Conservation (phyloP, 2,113 vertebrate species). For the Macrotis lagotis region DNA sequence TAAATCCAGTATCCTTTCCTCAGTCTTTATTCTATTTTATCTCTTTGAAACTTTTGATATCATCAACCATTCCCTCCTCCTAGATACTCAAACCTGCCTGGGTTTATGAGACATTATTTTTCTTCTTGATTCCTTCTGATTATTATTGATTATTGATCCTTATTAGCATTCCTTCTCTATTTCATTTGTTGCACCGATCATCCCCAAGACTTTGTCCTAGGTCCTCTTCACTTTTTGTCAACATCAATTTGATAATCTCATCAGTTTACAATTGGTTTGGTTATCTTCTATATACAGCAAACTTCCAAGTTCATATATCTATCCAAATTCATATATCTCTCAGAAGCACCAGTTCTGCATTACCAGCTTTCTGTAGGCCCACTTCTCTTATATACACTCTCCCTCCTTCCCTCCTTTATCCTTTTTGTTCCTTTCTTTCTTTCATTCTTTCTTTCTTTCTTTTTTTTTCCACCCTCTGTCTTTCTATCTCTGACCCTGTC, state of each 20-base stretch:
- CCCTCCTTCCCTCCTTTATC: background rate
- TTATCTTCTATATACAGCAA: background rate
- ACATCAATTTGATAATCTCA: background rate
- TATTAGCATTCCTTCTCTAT: background rate
- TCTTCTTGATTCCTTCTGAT: background rate
- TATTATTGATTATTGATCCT: too few species aligned
- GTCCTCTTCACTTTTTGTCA: background rate
- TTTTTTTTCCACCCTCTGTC: accelerated
- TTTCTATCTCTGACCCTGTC: background rate
- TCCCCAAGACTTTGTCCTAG: background rate
- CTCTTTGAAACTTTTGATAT: background rate
- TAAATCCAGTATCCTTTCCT: background rate
- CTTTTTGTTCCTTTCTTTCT: too few species aligned
- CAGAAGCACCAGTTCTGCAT: background rate
- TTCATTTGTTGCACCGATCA: background rate
- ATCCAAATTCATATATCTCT: background rate
- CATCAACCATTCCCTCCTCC: background rate
- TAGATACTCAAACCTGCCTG: background rate
- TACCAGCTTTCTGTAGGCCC: background rate
- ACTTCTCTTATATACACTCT: background rate
- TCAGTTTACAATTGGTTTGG: background rate
- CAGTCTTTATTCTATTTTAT: background rate
- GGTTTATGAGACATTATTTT: background rate
- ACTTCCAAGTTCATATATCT: background rate
- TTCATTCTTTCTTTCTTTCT: background rate